Conservation (phyloP, 2,113 vertebrate genomes). For the Prionailurus bengalensis region DNA sequence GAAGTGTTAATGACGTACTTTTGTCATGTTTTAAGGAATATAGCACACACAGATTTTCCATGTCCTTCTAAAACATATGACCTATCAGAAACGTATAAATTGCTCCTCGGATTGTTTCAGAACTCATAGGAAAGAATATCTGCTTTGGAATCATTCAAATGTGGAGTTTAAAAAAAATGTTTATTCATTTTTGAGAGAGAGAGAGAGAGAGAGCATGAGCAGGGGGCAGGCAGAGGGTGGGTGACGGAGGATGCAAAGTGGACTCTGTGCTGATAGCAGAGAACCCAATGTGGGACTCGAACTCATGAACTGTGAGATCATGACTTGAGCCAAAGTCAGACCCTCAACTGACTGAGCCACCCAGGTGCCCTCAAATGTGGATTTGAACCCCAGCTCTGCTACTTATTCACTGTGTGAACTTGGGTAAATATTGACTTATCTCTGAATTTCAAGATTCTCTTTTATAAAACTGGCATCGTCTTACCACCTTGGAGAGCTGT, state of each 20-base stretch:
- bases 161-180: not conserved
- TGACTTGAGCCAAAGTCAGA: too few relatives aligned
- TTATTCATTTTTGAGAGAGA: too few relatives aligned
- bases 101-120: not conserved
- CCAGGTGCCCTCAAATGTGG: not conserved
- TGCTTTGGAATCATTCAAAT: not conserved
- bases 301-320: too few relatives aligned
- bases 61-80: conserved; percentile 10
- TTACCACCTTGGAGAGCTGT: not conserved
- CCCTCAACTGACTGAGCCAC: too few relatives aligned
- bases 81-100: not conserved
- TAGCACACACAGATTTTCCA: not conserved
- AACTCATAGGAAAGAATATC: not conserved
- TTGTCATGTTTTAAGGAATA: not conserved
- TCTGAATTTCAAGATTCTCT: conserved; percentile 20
- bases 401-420: conserved; percentile 22
- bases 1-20: not conserved
- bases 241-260: too few relatives aligned
- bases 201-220: too few relatives aligned
- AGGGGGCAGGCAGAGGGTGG: too few relatives aligned
- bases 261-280: too few relatives aligned
- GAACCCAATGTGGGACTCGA: too few relatives aligned
- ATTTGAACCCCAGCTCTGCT: not conserved
- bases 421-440: not conserved
- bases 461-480: not conserved